A percentile compares a stretch with the other conserved stretches of the same genome.
These are phyloP conservation scores for Lordiphosa fenestrarum DNA, from an alignment of 2,888 invertebrate species.

Conservation along the genomic window DNA sequence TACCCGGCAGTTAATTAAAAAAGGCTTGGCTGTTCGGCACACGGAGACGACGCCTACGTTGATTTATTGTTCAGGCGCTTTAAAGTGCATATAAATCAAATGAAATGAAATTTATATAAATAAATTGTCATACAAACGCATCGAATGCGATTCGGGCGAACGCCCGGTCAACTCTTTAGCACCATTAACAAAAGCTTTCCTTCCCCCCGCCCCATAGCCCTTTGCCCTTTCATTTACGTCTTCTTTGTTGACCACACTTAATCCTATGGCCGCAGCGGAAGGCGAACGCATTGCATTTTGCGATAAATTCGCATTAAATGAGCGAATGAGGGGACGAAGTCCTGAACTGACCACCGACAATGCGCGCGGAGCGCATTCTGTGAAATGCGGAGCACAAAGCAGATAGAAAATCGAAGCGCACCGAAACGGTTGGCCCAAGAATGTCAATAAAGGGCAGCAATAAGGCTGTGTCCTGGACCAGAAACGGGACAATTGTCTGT, in stretches of 20 bases:
- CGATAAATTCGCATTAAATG: slow-evolving; percentile 69
- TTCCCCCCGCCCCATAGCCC: slow-evolving; percentile 5
- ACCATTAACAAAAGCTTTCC: slow-evolving; percentile 68
- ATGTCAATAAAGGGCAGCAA: slow-evolving; percentile 56
- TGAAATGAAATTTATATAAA: slow-evolving; percentile 44
- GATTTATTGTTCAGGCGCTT: slow-evolving; percentile 55
- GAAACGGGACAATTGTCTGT: slow-evolving; percentile 4
- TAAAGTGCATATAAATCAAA: slow-evolving; percentile 64
- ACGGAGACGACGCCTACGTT: slow-evolving; percentile 48
- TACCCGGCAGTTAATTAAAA: slow-evolving; percentile 38
- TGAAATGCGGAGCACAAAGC: slow-evolving; percentile 53
- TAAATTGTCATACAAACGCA: slow-evolving; percentile 24
- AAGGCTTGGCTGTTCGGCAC: slow-evolving; percentile 32
- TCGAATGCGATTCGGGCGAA: slow-evolving; percentile 17
- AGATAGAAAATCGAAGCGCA: slow-evolving; percentile 43
- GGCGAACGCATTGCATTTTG: slow-evolving; percentile 54
- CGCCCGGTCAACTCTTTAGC: slow-evolving; percentile 65
- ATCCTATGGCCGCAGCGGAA: slow-evolving; percentile 6
- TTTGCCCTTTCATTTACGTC: slow-evolving; percentile 26
- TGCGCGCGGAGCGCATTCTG: slow-evolving; percentile 43
- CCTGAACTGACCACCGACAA: slow-evolving; percentile 64
- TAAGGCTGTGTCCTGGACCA: background rate
- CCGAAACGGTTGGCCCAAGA: slow-evolving; percentile 34
- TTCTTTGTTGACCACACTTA: slow-evolving; percentile 52
- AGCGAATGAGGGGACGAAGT: slow-evolving; percentile 19